Evolutionary conservation across 1,140 invertebrate species (phyloP).

Genomic region (Caenorhabditis brenneri): DNA sequence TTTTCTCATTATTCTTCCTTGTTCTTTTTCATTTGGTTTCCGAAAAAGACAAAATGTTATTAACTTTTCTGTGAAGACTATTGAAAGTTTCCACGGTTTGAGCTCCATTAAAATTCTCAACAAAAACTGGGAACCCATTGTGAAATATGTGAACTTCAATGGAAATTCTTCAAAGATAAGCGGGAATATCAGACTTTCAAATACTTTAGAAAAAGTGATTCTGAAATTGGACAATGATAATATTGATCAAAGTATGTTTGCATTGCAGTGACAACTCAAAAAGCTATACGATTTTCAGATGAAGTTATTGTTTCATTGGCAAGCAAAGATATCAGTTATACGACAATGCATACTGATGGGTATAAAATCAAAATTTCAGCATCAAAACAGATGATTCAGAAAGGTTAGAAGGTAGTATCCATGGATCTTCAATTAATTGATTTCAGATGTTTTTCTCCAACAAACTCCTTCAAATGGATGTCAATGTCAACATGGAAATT

Average conservation of each 20-base stretch:
- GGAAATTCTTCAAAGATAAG: neutral
- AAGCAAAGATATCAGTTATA: neutral
- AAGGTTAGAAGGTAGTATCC: neutral
- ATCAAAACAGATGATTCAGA: neutral
- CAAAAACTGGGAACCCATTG: neutral
- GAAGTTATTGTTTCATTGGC: neutral
- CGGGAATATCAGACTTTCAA: neutral
- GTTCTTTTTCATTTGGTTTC: neutral
- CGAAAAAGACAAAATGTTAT: neutral
- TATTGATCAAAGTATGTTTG: neutral
- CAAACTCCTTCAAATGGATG: neutral
- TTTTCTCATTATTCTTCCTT: neutral
- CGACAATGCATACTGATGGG: neutral
- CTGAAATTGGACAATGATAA: neutral
- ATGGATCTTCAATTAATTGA: neutral
- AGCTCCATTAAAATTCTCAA: neutral
- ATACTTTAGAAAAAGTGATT: neutral
- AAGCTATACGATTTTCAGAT: neutral
- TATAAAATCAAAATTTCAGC: neutral
- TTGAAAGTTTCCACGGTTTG: neutral
- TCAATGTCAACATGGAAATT: neutral
- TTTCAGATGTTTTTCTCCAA: neutral
- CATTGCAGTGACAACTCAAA: neutral
- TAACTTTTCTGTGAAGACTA: neutral
- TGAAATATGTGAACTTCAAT: conserved; percentile 7